phyloP scores from a whole-genome alignment of 1,140 invertebrate species.

The Gryon sp. region DNA sequence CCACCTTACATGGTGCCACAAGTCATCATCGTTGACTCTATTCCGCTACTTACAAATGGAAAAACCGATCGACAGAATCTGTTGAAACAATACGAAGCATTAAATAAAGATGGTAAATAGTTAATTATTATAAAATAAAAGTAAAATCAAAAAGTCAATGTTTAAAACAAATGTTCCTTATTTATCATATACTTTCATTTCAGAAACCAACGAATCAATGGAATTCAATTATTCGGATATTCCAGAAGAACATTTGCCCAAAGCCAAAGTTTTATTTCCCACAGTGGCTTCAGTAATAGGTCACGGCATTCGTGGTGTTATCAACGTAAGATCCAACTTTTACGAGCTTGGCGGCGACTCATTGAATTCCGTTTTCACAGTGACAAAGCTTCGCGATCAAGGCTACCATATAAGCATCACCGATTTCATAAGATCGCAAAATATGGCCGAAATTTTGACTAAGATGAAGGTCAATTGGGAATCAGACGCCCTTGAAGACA shows the following conservation, averaged over 20 bases:
- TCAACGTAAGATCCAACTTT: constrained; percentile 85
- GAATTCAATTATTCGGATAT: constrained; percentile 84
- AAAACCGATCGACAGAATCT: constrained; percentile 90
- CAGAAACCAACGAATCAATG: constrained; percentile 76
- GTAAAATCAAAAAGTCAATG: neutral
- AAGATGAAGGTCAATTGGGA: constrained; percentile 78
- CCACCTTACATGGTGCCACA: constrained; percentile 88
- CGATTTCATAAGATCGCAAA: constrained; percentile 87
- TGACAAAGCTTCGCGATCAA: constrained; percentile 87
- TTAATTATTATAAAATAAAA: neutral
- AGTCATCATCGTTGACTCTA: constrained; percentile 85
- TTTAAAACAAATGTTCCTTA: neutral
- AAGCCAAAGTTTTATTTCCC: constrained; percentile 85
- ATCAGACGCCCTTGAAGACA: constrained; percentile 56
- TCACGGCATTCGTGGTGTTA: constrained; percentile 79
- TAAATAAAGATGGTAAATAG: constrained; percentile 79
- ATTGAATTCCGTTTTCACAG: constrained; percentile 90
- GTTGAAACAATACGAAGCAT: constrained; percentile 85
- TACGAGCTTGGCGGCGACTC: constrained; percentile 93
- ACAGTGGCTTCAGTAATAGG: constrained; percentile 86
- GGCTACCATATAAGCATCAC: constrained; percentile 89
- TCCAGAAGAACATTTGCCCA: constrained; percentile 80
- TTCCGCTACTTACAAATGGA: constrained; percentile 90
- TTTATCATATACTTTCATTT: constrained; percentile 32
- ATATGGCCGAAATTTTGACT: constrained; percentile 84